These are phyloP conservation scores for Meloidogyne chitwoodi DNA, from an alignment of 1,140 invertebrate genomes.

Conservation along the genomic window DNA sequence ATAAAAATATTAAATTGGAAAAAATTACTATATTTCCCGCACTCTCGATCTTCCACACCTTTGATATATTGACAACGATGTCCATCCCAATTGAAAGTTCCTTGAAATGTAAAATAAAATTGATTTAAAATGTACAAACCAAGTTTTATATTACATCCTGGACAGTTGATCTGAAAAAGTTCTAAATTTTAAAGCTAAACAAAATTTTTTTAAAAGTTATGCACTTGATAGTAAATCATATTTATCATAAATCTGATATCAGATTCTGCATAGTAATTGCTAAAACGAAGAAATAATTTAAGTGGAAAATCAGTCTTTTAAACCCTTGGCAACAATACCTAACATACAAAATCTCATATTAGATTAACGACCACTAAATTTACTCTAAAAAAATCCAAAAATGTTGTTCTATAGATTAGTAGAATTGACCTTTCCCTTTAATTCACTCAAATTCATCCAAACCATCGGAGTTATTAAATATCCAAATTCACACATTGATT, in stretches of 20 bases:
- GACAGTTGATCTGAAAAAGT: constrained; percentile 42
- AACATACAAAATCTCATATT: too few species aligned
- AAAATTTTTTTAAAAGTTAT: not conserved
- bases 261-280: too few species aligned
- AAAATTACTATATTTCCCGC: constrained; percentile 35
- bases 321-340: too few species aligned
- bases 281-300: too few species aligned
- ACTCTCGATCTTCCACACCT: not conserved
- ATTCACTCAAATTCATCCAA: constrained; percentile 43
- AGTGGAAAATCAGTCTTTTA: too few species aligned
- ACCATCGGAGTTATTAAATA: constrained; percentile 49
- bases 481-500: not conserved
- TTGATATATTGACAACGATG: constrained; percentile 24
- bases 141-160: constrained; percentile 46
- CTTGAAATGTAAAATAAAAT: not conserved
- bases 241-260: too few species aligned
- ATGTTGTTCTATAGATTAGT: not conserved
- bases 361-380: too few species aligned
- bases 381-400: not conserved
- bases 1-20: not conserved
- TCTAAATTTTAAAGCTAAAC: too few species aligned
- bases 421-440: constrained; percentile 43
- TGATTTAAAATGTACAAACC: constrained; percentile 26
- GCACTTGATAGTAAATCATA: too few species aligned
- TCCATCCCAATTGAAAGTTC: constrained; percentile 30